phyloP scores from a whole-genome alignment of 2,113 vertebrate genomes.

The Balaeniceps rex region DNA sequence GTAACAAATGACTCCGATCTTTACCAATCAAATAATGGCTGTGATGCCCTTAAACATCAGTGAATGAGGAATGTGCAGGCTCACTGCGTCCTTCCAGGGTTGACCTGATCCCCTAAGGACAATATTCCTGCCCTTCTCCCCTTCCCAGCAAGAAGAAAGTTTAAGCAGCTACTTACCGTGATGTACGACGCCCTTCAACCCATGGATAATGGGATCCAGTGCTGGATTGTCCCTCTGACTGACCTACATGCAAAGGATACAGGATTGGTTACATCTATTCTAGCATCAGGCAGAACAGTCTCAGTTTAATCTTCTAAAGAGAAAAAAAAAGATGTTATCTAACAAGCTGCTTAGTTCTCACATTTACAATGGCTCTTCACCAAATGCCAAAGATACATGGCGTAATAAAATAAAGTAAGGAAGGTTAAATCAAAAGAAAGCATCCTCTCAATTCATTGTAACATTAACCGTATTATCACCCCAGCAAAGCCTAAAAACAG shows the following conservation, averaged over 20 bases:
- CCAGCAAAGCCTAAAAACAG: background rate
- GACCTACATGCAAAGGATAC: slow-evolving; percentile 82
- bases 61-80: slow-evolving; percentile 45
- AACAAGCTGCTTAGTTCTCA: slow-evolving; percentile 48
- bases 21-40: slow-evolving; percentile 68
- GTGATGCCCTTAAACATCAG: slow-evolving; percentile 53
- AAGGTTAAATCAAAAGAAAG: slow-evolving; percentile 53
- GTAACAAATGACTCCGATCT: slow-evolving; percentile 63
- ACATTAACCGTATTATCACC: background rate
- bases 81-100: slow-evolving; percentile 4
- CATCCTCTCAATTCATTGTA: slow-evolving; percentile 40
- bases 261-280: slow-evolving; percentile 74
- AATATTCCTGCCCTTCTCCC: slow-evolving; percentile 25
- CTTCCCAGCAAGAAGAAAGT: slow-evolving; percentile 31
- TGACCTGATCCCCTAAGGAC: slow-evolving; percentile 49
- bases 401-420: slow-evolving; percentile 46
- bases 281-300: slow-evolving; percentile 64
- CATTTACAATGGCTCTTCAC: slow-evolving; percentile 20
- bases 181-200: slow-evolving; percentile 94
- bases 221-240: slow-evolving; percentile 91
- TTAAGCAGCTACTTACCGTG: slow-evolving; percentile 85
- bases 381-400: slow-evolving; percentile 34
- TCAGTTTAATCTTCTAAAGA: slow-evolving; percentile 66
- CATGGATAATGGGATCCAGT: slow-evolving; percentile 94
- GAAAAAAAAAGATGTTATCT: slow-evolving; percentile 27